These are phyloP conservation scores for Montipora capricornis DNA, from an alignment of 64 coral and sea anemone genomes.

Conservation along the genomic window DNA sequence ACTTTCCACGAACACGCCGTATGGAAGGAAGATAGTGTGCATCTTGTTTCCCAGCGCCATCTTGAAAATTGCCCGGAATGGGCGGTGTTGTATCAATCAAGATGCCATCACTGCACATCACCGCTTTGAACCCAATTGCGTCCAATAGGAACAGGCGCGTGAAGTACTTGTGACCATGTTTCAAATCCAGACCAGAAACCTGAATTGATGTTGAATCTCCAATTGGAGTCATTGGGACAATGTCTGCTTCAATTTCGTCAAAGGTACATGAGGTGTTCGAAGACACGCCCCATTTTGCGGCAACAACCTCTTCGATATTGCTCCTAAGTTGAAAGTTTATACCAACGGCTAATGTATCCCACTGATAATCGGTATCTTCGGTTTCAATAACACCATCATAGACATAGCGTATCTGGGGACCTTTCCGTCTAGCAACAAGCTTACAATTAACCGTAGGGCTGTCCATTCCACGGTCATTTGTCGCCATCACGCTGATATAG, in stretches of 20 bases:
- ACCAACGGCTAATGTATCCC: conserved; percentile 66
- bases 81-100: conserved; percentile 93
- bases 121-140: conserved; percentile 71
- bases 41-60: conserved; percentile 73
- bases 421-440: conserved; percentile 78
- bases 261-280: conserved; percentile 71
- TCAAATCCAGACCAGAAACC: conserved; percentile 74
- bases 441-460: conserved; percentile 75
- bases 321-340: conserved; percentile 78
- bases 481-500: conserved; percentile 78
- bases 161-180: conserved; percentile 88
- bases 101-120: conserved; percentile 96
- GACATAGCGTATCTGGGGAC: conserved; percentile 81
- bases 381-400: conserved; percentile 79
- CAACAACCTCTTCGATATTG: conserved; percentile 41
- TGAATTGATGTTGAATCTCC: conserved; percentile 85
- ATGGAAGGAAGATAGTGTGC: conserved; percentile 83
- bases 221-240: conserved; percentile 63
- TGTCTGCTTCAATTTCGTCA: conserved; percentile 76
- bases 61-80: conserved; percentile 69
- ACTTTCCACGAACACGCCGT: conserved; percentile 85
- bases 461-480: conserved; percentile 88
- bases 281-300: conserved; percentile 91
- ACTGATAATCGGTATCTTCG: conserved; percentile 85
- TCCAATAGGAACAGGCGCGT: conserved; percentile 80